phyloP scores from a whole-genome alignment of 2,113 vertebrate genomes.

The Zeus faber region DNA sequence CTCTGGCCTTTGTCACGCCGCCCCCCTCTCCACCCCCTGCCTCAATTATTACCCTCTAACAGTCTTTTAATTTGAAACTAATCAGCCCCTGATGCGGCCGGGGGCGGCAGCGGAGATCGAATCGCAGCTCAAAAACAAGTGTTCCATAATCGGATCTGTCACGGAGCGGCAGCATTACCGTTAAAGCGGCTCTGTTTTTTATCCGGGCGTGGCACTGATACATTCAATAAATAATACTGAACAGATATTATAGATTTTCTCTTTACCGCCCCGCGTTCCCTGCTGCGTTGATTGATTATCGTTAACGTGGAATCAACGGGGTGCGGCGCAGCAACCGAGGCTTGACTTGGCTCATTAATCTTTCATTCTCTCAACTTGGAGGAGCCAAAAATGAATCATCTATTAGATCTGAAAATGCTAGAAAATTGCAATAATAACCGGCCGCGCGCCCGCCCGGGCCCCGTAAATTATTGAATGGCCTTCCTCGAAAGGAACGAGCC shows the following conservation, averaged over 20 bases:
- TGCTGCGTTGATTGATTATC: too few species aligned
- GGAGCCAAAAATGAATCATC: slow-evolving; percentile 41
- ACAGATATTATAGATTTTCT: too few species aligned
- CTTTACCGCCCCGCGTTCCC: too few species aligned
- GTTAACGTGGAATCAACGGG: too few species aligned
- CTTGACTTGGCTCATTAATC: slow-evolving; percentile 42
- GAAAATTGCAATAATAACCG: slow-evolving; percentile 38
- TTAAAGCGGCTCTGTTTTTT: not conserved
- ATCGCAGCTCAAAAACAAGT: slow-evolving; percentile 25
- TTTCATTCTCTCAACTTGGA: slow-evolving; percentile 33
- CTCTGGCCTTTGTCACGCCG: slow-evolving; percentile 26
- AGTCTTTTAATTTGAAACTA: slow-evolving; percentile 45
- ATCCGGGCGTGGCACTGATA: too few species aligned
- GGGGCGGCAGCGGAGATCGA: slow-evolving; percentile 3
- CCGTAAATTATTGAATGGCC: slow-evolving; percentile 53
- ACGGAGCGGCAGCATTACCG: not conserved
- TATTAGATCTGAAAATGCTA: slow-evolving; percentile 40
- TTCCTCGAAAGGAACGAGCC: slow-evolving; percentile 35
- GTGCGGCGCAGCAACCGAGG: slow-evolving; percentile 7
- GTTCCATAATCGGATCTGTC: slow-evolving; percentile 14
- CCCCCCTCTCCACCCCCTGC: too few species aligned
- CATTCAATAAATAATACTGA: too few species aligned
- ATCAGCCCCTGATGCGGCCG: slow-evolving; percentile 28
- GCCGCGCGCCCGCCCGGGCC: slow-evolving; percentile 2
- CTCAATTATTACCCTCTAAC: slow-evolving; percentile 38